Evolutionary conservation across 2,888 invertebrate species (phyloP).

Genomic region (Aricia artaxerxes): DNA sequence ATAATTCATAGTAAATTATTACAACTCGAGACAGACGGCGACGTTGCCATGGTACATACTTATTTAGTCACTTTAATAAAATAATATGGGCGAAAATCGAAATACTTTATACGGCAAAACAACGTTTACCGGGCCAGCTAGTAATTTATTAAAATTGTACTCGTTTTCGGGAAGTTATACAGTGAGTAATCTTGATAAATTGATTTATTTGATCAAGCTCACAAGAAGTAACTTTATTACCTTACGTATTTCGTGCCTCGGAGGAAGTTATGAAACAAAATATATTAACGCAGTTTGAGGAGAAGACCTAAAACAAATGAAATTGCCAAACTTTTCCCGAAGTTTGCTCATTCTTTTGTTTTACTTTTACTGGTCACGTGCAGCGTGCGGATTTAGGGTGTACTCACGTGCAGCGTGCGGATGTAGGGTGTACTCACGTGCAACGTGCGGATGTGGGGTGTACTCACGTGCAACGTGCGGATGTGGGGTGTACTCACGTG

Average conservation of each 20-base stretch:
- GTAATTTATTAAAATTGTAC: too few relatives aligned
- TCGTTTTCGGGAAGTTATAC: too few relatives aligned
- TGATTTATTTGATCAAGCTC: neutral
- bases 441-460: too few relatives aligned
- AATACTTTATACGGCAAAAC: too few relatives aligned
- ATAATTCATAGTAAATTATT: too few relatives aligned
- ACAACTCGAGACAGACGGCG: too few relatives aligned
- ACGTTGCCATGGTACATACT: too few relatives aligned
- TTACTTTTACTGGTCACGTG: neutral
- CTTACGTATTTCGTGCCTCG: neutral
- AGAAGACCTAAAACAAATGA: constrained; percentile 14
- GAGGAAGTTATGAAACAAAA: neutral
- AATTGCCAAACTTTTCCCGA: neutral
- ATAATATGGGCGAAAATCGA: too few relatives aligned
- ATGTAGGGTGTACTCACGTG: neutral
- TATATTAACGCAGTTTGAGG: neutral
- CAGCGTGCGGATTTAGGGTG: too few relatives aligned
- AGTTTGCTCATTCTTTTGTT: constrained; percentile 16
- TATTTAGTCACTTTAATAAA: too few relatives aligned
- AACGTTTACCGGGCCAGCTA: too few relatives aligned
- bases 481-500: too few relatives aligned
- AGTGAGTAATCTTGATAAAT: neutral
- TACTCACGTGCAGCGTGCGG: neutral
- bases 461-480: neutral
- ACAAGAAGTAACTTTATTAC: neutral